Conservation (phyloP, 2,113 vertebrate species). For the Alexandromys fortis region DNA sequence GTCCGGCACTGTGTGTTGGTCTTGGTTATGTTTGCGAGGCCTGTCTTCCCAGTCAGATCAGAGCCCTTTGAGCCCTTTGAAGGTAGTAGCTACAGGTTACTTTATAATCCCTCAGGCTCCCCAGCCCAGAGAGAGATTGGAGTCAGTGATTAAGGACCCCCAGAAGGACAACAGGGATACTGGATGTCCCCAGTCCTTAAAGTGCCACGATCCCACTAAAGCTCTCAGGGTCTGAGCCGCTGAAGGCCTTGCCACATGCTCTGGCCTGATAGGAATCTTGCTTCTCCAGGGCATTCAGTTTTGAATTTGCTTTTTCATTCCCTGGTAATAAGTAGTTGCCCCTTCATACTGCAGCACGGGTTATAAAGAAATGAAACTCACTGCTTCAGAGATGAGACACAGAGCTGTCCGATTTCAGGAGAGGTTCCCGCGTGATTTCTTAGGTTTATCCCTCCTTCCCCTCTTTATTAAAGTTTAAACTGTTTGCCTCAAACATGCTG, state of each 20-base stretch:
- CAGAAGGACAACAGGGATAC: not conserved
- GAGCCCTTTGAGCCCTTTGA: not conserved
- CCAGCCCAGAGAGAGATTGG: not conserved
- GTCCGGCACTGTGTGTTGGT: not conserved
- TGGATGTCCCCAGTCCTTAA: not conserved
- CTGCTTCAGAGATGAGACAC: not conserved
- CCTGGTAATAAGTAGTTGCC: not conserved
- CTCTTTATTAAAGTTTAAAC: not conserved
- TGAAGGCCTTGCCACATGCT: not conserved
- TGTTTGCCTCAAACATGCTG: slow-evolving; percentile 27
- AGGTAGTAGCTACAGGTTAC: not conserved
- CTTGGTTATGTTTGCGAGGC: not conserved
- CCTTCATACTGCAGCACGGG: not conserved
- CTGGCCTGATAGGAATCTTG: not conserved
- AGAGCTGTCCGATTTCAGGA: slow-evolving; percentile 33
- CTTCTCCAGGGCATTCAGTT: not conserved
- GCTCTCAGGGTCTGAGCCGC: not conserved
- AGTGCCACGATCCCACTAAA: not conserved
- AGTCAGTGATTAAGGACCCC: not conserved
- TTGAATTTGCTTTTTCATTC: slow-evolving; percentile 39
- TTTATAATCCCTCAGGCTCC: not conserved
- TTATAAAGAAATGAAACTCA: slow-evolving; percentile 14
- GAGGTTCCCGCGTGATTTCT: not conserved
- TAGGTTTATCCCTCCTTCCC: not conserved
- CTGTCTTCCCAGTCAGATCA: not conserved